A percentile compares a stretch with the other conserved stretches of the same genome.
Evolutionary conservation across 2,888 invertebrate genomes (phyloP).

Genomic region (Hydropsyche betteni): DNA sequence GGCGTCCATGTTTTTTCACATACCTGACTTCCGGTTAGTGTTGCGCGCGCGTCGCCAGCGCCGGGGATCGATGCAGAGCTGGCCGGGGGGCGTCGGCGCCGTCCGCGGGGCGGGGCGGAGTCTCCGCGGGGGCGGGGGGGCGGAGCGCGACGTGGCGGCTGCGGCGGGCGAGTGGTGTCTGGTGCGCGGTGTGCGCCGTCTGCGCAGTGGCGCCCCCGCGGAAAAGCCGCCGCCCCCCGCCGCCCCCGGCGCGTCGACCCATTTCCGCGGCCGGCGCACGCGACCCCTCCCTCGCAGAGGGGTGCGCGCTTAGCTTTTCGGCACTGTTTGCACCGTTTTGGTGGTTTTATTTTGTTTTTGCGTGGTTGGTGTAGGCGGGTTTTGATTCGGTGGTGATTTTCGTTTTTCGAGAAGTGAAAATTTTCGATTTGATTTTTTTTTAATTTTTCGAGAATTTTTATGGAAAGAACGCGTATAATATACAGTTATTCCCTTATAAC

Average conservation of each 20-base stretch:
- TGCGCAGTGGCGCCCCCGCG: constrained; percentile 15
- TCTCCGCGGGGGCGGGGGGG: not conserved
- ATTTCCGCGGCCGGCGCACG: constrained; percentile 14
- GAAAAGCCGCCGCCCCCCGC: constrained; percentile 39
- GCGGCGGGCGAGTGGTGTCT: not conserved
- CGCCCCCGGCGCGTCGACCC: constrained; percentile 35
- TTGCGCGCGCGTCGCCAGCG: not conserved
- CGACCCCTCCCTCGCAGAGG: not conserved
- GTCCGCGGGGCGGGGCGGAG: not conserved
- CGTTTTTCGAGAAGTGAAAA: too few species aligned
- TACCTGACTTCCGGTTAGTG: not conserved
- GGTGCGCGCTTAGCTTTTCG: not conserved
- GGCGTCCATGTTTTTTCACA: too few species aligned
- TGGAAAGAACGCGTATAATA: too few species aligned
- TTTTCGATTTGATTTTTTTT: too few species aligned
- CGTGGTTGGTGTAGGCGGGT: too few species aligned
- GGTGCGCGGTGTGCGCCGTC: not conserved
- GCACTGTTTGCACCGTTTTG: too few species aligned
- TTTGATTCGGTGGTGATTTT: too few species aligned
- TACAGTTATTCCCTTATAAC: too few species aligned
- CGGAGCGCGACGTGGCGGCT: not conserved
- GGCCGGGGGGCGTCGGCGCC: not conserved
- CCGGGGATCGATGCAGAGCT: not conserved
- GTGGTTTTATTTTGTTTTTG: too few species aligned
- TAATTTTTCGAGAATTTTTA: too few species aligned